A percentile compares a stretch with the other conserved stretches of the same genome.
phyloP scores from a whole-genome alignment of 2,113 vertebrate genomes.

The Anoplopoma fimbria region DNA sequence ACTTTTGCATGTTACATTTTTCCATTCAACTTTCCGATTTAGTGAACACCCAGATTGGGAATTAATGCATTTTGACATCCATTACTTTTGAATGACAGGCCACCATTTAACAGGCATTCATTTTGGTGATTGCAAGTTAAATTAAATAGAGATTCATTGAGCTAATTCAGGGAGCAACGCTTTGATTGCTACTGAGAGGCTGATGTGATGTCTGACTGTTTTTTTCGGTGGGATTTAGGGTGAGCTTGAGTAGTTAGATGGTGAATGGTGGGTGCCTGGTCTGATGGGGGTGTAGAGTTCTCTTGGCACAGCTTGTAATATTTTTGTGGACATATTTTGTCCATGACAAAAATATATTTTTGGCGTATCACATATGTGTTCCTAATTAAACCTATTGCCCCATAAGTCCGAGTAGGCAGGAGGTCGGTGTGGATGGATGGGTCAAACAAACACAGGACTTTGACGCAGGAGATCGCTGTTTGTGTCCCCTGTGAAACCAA shows the following conservation, averaged over 20 bases:
- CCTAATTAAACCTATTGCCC: no score
- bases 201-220: background rate
- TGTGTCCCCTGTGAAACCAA: no score
- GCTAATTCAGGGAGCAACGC: background rate
- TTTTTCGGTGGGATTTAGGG: background rate
- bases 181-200: background rate
- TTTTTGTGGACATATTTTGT: no score
- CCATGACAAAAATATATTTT: background rate
- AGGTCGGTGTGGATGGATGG: no score
- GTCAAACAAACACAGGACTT: no score
- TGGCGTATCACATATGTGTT: no score
- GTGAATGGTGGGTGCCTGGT: background rate
- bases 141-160: background rate
- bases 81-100: background rate
- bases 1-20: background rate
- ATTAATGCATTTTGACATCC: background rate
- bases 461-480: no score
- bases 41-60: background rate
- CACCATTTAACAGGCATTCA: background rate
- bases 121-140: background rate
- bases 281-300: no score
- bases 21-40: background rate
- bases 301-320: no score
- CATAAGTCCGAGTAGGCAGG: no score
- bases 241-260: background rate